phyloP scores from a whole-genome alignment of 2,888 invertebrate genomes.

The Drosophila mimetica region DNA sequence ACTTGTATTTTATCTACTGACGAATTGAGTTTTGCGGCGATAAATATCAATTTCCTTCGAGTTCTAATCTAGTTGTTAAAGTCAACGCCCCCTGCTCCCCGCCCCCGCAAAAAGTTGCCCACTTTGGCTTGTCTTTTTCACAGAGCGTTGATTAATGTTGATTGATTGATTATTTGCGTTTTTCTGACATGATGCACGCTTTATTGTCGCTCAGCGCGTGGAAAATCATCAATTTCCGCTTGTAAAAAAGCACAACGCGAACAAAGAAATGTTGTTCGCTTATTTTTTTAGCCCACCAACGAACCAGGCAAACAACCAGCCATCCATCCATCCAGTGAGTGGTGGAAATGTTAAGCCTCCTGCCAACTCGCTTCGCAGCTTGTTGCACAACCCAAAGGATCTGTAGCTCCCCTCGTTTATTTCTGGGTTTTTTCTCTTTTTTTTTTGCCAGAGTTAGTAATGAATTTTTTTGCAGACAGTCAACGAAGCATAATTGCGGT shows the following conservation, averaged over 20 bases:
- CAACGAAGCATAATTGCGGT: slow-evolving; percentile 64
- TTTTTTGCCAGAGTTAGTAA: slow-evolving; percentile 49
- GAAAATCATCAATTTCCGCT: slow-evolving; percentile 80
- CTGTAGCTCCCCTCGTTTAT: slow-evolving; percentile 1
- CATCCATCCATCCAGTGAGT: slow-evolving; percentile 28
- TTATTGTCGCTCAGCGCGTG: slow-evolving; percentile 72
- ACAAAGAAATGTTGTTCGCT: slow-evolving; percentile 58
- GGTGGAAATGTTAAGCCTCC: slow-evolving; percentile 38
- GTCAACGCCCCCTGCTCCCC: slow-evolving; percentile 35
- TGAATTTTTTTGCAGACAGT: slow-evolving; percentile 59
- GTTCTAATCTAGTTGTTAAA: slow-evolving; percentile 45
- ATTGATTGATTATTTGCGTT: slow-evolving; percentile 81
- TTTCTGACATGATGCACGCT: slow-evolving; percentile 75
- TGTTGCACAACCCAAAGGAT: slow-evolving; percentile 29
- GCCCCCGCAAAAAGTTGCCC: slow-evolving; percentile 53
- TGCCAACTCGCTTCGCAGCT: slow-evolving; percentile 31
- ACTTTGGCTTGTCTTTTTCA: slow-evolving; percentile 17
- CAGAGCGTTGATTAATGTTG: slow-evolving; percentile 76
- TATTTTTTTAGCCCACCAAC: slow-evolving; percentile 51
- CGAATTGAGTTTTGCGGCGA: slow-evolving; percentile 14
- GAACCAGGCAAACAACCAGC: slow-evolving; percentile 3
- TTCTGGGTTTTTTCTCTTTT: not conserved
- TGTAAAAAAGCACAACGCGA: slow-evolving; percentile 73
- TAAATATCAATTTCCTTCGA: slow-evolving; percentile 39
- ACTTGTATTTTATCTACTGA: slow-evolving; percentile 17